phyloP scores from a whole-genome alignment of 1,140 invertebrate species.

The Maconellicoccus hirsutus region DNA sequence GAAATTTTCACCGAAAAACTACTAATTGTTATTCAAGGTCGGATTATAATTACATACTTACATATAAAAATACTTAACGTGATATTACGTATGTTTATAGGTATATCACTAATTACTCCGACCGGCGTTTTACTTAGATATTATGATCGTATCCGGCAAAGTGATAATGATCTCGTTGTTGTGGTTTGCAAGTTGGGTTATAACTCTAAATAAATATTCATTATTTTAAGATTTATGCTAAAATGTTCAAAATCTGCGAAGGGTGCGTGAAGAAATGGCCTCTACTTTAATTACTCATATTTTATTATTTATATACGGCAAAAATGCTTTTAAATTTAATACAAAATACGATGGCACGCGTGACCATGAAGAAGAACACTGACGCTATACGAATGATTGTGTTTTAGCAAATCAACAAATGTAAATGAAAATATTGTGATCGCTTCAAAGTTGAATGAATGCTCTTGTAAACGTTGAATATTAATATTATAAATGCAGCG shows the following conservation, averaged over 20 bases:
- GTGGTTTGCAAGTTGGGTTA: neutral
- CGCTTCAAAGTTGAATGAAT: too few relatives aligned
- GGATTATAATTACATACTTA: neutral
- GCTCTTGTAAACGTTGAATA: too few relatives aligned
- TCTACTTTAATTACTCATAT: neutral
- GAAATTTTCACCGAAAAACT: neutral
- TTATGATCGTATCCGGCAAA: neutral
- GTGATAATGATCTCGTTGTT: neutral
- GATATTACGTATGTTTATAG: too few relatives aligned
- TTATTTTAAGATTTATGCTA: neutral
- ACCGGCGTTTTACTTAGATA: neutral
- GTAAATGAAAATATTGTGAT: too few relatives aligned
- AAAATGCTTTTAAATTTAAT: too few relatives aligned
- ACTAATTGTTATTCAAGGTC: neutral
- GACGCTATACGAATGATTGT: neutral
- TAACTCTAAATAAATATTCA: neutral
- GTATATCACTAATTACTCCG: neutral
- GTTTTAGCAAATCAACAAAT: neutral
- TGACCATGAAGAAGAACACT: neutral
- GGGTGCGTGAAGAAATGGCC: neutral
- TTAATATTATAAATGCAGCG: too few relatives aligned
- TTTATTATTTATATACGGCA: neutral
- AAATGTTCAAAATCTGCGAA: neutral
- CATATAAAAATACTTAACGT: too few relatives aligned
- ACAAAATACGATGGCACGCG: too few relatives aligned